These are phyloP conservation scores for Martes flavigula DNA, from an alignment of 2,797 vertebrate genomes.

Conservation along the genomic window DNA sequence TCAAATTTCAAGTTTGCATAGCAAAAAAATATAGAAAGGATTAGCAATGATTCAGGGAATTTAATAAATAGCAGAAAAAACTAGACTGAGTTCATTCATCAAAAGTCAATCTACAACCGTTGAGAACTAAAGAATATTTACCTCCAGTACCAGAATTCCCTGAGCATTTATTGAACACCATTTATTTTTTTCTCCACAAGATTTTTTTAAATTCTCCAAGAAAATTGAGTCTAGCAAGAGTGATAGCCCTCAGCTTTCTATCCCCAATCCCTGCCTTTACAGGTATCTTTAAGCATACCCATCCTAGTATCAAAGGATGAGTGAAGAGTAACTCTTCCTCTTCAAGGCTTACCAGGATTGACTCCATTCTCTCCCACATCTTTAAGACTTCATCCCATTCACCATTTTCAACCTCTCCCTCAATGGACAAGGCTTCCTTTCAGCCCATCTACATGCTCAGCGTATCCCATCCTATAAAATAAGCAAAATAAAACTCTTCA, in stretches of 20 bases:
- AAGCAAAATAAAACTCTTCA: neutral
- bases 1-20: neutral
- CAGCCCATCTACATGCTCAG: neutral
- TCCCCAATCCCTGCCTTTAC: neutral
- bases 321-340: neutral
- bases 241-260: neutral
- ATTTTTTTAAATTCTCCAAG: neutral
- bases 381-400: neutral
- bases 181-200: neutral
- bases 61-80: neutral
- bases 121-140: neutral
- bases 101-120: neutral
- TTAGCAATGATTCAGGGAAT: neutral
- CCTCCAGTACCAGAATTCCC: neutral
- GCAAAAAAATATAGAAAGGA: neutral
- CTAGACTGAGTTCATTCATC: neutral
- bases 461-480: neutral
- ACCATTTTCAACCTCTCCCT: neutral
- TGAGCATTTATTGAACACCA: neutral
- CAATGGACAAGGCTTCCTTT: neutral
- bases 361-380: neutral
- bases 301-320: neutral
- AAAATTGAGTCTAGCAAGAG: neutral
- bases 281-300: neutral
- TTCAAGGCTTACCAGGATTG: neutral